Conservation (phyloP, 2,797 vertebrate species). For the Oryzias dopingdopingensis region DNA sequence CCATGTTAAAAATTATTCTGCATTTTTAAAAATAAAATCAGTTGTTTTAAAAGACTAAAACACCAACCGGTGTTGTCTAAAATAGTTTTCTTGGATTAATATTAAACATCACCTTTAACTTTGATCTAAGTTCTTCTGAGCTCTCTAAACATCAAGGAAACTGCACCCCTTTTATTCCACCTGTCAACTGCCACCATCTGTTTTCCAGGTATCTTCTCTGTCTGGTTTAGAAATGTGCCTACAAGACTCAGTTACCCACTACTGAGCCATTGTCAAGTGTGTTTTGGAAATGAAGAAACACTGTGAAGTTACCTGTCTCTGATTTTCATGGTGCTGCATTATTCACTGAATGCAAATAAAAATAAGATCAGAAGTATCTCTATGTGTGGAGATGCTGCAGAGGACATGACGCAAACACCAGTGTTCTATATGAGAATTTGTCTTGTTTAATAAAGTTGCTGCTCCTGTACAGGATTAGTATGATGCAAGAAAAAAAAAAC, state of each 20-base stretch:
- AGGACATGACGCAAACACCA: conserved; percentile 10
- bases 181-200: conserved; percentile 71
- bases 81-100: conserved; percentile 68
- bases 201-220: conserved; percentile 57
- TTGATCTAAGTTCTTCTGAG: conserved; percentile 68
- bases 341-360: conserved; percentile 60
- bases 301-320: conserved; percentile 49
- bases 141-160: conserved; percentile 67
- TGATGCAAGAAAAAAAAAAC: not conserved
- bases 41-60: conserved; percentile 54
- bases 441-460: conserved; percentile 26
- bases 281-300: conserved; percentile 40
- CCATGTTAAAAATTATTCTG: conserved; percentile 27
- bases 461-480: conserved; percentile 9
- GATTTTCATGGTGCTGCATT: conserved; percentile 42
- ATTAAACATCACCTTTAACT: conserved; percentile 69
- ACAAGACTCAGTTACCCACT: conserved; percentile 33
- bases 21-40: conserved; percentile 47
- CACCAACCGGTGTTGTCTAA: conserved; percentile 65
- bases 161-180: conserved; percentile 63
- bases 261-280: conserved; percentile 62
- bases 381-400: conserved; percentile 17
- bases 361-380: conserved; percentile 45
- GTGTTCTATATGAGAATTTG: conserved; percentile 6
- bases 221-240: conserved; percentile 54